Evolutionary conservation across 2,797 vertebrate species (phyloP).

Genomic region (Gymnodraco acuticeps): DNA sequence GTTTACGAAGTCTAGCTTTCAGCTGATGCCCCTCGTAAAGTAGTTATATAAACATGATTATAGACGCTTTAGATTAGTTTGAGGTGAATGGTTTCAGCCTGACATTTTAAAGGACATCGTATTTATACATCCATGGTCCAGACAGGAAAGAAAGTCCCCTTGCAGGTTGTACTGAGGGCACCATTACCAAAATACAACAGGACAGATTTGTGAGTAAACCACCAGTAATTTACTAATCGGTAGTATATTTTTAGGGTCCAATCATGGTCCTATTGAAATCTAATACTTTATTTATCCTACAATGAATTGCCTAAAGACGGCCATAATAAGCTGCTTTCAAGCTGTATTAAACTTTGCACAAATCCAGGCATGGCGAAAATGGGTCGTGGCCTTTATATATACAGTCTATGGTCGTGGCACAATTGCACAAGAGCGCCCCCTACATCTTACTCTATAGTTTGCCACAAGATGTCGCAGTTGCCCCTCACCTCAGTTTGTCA

Average conservation of each 20-base stretch:
- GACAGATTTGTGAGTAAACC: background rate
- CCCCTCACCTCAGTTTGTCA: background rate
- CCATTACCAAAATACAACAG: fast-evolving
- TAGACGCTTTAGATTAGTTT: fast-evolving
- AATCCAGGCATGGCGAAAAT: no score
- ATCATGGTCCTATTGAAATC: no score
- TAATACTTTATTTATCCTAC: no score
- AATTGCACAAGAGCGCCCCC: no score
- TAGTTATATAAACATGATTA: background rate
- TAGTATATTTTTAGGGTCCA: background rate
- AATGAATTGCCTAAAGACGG: no score
- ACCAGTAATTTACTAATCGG: background rate
- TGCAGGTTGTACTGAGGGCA: background rate
- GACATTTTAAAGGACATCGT: fast-evolving
- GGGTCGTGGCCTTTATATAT: no score
- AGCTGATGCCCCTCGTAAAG: fast-evolving
- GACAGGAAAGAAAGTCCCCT: background rate
- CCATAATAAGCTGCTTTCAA: no score
- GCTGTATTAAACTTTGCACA: no score
- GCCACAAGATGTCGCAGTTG: conserved; percentile 34
- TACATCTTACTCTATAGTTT: background rate
- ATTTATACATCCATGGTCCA: no score
- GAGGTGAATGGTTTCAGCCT: fast-evolving
- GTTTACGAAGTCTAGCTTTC: fast-evolving
- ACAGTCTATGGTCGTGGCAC: no score